Evolutionary conservation across 2,888 invertebrate genomes (phyloP), one percentile per base, ranked within the genome.

Genomic region (Philereme transversata): DNA sequence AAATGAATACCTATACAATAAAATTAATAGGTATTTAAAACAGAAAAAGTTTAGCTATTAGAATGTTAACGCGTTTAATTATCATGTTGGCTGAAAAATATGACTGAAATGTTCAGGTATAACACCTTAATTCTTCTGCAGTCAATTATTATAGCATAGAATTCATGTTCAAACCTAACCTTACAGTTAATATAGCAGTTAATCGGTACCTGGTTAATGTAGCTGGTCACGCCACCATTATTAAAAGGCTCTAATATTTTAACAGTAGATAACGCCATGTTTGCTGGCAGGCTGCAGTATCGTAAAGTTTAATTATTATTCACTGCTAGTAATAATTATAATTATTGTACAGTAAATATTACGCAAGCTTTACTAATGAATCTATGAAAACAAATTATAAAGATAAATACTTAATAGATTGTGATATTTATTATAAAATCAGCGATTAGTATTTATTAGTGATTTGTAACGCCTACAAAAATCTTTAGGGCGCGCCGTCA

Each of bases 141-240:
- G 22, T 22, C 22, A 22, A 22, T 22, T 22, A 22, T 22, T 22
- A 22, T 22, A 1, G 22, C 22, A 22, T 3, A 22, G 22, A 22
- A 22, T 22, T 22, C 22, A 22, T 22, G 22, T 22, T 22, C 68
- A 67, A 70, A 66, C 74, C 65, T 71, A 59, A 68, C 60, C 74
- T 43, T 10, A 64, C 69, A 65, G 72, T 75, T 77, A 78, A 79
- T 81, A 76, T 76, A 78, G 73, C 69, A 66, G 75, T 78, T 69
- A 72, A 76, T 78, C 79, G 74, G 77, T 76, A 77, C 73, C 74
- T 69, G 56, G 76, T 76, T 71, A 67, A 71, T 75, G 69, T 74
- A 67, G 71, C 68, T 63, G 71, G 76, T 77, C 75, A 73, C 68
- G 71, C 64, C 63, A 63, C 56, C 61, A 65, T 67, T 72, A 72